Conservation (phyloP, 2,113 vertebrate species). For the Machaerirhynchus nigripectus region DNA sequence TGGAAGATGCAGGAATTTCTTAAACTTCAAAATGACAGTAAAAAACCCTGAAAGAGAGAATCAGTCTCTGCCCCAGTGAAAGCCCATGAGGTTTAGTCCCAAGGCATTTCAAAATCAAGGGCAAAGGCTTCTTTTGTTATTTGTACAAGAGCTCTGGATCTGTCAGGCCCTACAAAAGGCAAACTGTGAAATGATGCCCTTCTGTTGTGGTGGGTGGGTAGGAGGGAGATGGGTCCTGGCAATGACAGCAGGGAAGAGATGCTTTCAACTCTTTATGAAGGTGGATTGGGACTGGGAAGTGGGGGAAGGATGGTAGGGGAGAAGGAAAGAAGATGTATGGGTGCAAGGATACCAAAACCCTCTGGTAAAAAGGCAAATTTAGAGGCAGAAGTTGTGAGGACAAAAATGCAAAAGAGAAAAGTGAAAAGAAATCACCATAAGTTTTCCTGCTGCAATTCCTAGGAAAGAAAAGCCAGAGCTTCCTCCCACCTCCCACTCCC, state of each 20-base stretch:
- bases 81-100: background rate
- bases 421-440: fast-evolving
- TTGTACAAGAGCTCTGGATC: background rate
- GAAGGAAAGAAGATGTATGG: background rate
- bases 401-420: background rate
- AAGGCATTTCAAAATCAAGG: background rate
- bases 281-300: background rate
- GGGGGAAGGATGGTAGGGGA: background rate
- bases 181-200: background rate
- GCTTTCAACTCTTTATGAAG: background rate
- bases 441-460: background rate
- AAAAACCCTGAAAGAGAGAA: background rate
- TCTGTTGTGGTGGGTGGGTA: background rate
- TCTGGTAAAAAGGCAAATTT: background rate
- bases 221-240: background rate
- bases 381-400: background rate
- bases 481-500: background rate
- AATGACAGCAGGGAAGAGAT: background rate
- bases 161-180: background rate
- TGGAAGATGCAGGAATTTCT: background rate
- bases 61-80: background rate
- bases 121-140: background rate
- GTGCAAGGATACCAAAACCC: background rate
- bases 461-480: background rate
- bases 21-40: background rate